Percentiles rank a stretch among this genome's conserved stretches.
These are phyloP conservation scores for Melanostoma mellinum DNA, from an alignment of 2,888 invertebrate species.

Conservation along the genomic window DNA sequence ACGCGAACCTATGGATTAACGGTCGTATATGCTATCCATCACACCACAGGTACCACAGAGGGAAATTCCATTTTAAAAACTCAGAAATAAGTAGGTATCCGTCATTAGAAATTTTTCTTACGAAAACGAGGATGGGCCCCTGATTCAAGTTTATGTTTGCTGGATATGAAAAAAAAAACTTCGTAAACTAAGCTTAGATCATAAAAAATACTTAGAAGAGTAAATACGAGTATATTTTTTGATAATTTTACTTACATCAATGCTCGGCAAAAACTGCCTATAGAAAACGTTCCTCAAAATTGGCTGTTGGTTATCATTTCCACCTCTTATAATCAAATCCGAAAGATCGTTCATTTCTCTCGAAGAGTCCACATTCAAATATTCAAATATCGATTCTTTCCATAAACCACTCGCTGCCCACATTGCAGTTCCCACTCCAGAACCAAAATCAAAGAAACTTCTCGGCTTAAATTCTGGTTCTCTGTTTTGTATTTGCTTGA, in stretches of 20 bases:
- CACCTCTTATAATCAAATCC: slow-evolving; percentile 86
- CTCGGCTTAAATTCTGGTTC: slow-evolving; percentile 88
- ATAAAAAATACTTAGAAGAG: too few relatives aligned
- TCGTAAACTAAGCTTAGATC: too few relatives aligned
- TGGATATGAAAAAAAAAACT: too few relatives aligned
- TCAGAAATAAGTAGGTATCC: too few relatives aligned
- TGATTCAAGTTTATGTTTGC: too few relatives aligned
- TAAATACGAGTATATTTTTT: too few relatives aligned
- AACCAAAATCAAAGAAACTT: slow-evolving; percentile 94
- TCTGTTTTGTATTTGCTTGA: slow-evolving; percentile 87
- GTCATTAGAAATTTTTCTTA: too few relatives aligned
- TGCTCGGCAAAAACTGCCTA: slow-evolving; percentile 91
- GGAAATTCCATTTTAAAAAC: too few relatives aligned
- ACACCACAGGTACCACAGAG: too few relatives aligned
- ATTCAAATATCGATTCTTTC: slow-evolving; percentile 89
- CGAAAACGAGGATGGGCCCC: too few relatives aligned
- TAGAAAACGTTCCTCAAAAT: slow-evolving; percentile 86
- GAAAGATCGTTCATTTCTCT: slow-evolving; percentile 92
- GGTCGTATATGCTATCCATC: too few relatives aligned
- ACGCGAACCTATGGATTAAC: too few relatives aligned
- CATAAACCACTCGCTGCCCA: slow-evolving; percentile 92
- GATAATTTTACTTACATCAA: slow-evolving; percentile 73
- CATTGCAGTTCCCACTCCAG: slow-evolving; percentile 92
- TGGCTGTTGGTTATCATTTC: slow-evolving; percentile 85
- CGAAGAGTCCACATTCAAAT: slow-evolving; percentile 93